Evolutionary conservation across 2,797 vertebrate genomes (phyloP).

Genomic region (Remorina albescens): DNA sequence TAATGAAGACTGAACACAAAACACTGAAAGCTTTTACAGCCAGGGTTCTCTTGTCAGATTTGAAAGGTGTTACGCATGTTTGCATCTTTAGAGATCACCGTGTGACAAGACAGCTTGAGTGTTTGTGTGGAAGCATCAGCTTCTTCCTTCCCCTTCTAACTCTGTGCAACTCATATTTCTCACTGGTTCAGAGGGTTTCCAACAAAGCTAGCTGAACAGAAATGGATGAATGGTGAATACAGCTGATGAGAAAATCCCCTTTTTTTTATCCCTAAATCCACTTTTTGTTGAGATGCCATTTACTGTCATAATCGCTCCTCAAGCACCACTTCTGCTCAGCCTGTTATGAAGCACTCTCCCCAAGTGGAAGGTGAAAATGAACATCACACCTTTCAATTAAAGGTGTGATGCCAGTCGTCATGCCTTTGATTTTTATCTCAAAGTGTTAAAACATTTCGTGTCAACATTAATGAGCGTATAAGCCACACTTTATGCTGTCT

Average conservation of each 20-base stretch:
- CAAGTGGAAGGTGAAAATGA: constrained; percentile 76
- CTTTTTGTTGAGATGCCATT: constrained; percentile 73
- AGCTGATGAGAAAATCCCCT: constrained; percentile 66
- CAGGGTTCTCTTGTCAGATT: constrained; percentile 46
- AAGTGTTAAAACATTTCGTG: constrained; percentile 68
- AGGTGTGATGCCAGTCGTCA: constrained; percentile 46
- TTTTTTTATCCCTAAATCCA: constrained; percentile 70
- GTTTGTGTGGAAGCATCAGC: constrained; percentile 41
- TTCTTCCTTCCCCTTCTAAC: neutral
- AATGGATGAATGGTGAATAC: constrained; percentile 59
- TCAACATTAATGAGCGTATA: constrained; percentile 64
- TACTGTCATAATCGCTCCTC: constrained; percentile 62
- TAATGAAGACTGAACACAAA: constrained; percentile 47
- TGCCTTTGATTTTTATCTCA: constrained; percentile 61
- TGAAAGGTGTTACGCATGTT: constrained; percentile 48
- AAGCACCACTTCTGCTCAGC: constrained; percentile 65
- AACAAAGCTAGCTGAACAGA: constrained; percentile 63
- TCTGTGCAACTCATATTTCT: constrained; percentile 32
- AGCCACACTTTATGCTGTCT: constrained; percentile 51
- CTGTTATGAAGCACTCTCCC: constrained; percentile 45
- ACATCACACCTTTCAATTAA: constrained; percentile 61
- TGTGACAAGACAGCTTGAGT: constrained; percentile 38
- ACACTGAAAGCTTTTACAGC: constrained; percentile 57
- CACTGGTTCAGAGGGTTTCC: constrained; percentile 41
- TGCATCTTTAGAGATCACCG: constrained; percentile 36